Conservation (phyloP, 2,888 invertebrate genomes). For the Sipha maydis region DNA sequence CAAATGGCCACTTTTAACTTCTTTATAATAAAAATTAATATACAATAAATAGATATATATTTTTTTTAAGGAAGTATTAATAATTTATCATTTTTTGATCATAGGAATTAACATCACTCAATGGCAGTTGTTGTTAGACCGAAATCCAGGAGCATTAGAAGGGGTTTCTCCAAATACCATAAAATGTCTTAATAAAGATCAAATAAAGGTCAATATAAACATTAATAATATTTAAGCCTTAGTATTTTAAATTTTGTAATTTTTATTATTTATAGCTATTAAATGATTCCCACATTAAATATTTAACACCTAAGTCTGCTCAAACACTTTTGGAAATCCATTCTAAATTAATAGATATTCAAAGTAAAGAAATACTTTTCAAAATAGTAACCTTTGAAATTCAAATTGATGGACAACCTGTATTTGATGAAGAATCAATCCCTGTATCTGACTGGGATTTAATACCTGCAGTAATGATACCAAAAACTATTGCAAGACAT, state of each 20-base stretch:
- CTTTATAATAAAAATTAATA: no score
- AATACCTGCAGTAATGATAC: neutral
- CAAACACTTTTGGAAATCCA: slow-evolving; percentile 30
- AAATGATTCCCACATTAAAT: slow-evolving; percentile 27
- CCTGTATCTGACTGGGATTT: neutral
- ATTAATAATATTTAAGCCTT: neutral
- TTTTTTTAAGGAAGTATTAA: no score
- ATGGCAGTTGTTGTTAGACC: slow-evolving; percentile 42
- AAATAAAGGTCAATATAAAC: slow-evolving; percentile 37
- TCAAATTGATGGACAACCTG: neutral
- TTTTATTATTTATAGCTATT: slow-evolving; percentile 21
- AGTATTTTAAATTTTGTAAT: neutral
- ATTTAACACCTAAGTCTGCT: slow-evolving; percentile 46
- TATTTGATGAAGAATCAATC: neutral
- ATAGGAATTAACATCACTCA: slow-evolving; percentile 54
- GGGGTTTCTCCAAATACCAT: slow-evolving; percentile 46
- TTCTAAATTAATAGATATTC: slow-evolving; percentile 38
- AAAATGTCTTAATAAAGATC: slow-evolving; percentile 38
- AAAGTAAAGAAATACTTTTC: slow-evolving; percentile 6
- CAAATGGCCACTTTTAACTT: no score
- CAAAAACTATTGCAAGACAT: neutral
- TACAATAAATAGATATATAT: no score
- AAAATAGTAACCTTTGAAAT: slow-evolving; percentile 53
- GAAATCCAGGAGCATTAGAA: slow-evolving; percentile 50
- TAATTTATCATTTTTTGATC: neutral